phyloP scores from a whole-genome alignment of 2,888 invertebrate genomes.

The Cloeon dipterum region DNA sequence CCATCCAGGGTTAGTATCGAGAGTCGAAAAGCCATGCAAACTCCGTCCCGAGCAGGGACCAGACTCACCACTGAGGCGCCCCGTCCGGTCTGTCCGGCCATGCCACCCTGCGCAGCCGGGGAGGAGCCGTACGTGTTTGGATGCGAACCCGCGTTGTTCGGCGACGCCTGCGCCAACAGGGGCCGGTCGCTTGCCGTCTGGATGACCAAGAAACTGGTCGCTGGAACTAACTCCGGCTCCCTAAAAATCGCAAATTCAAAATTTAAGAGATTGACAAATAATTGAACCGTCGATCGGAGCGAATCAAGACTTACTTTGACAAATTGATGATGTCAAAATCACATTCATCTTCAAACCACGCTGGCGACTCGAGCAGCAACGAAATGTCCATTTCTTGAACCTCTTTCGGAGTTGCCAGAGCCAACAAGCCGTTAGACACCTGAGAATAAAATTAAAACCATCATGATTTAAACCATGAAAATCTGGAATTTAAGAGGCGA shows the following conservation, averaged over 20 bases:
- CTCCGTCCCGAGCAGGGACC: too few species aligned
- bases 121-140: slow-evolving; percentile 31
- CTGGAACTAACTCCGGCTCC: slow-evolving; percentile 48
- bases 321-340: slow-evolving; percentile 84
- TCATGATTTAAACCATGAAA: neutral
- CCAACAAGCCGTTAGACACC: slow-evolving; percentile 60
- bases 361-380: slow-evolving; percentile 64
- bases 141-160: slow-evolving; percentile 10
- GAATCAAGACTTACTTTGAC: slow-evolving; percentile 21
- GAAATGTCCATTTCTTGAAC: slow-evolving; percentile 96
- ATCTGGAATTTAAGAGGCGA: too few species aligned
- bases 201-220: slow-evolving; percentile 76
- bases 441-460: slow-evolving; percentile 13
- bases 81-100: slow-evolving; percentile 60
- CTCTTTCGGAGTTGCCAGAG: slow-evolving; percentile 86
- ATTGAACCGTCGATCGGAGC: neutral
- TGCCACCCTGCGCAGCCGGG: slow-evolving; percentile 40
- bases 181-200: slow-evolving; percentile 41
- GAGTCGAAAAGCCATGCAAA: too few species aligned
- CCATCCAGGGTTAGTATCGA: too few species aligned
- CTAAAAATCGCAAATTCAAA: slow-evolving; percentile 10
- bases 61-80: slow-evolving; percentile 74
- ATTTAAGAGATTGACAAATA: too few species aligned
- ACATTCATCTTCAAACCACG: slow-evolving; percentile 92
- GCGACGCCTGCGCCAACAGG: slow-evolving; percentile 20